phyloP scores from a whole-genome alignment of 2,113 vertebrate species.

The Numenius arquata region DNA sequence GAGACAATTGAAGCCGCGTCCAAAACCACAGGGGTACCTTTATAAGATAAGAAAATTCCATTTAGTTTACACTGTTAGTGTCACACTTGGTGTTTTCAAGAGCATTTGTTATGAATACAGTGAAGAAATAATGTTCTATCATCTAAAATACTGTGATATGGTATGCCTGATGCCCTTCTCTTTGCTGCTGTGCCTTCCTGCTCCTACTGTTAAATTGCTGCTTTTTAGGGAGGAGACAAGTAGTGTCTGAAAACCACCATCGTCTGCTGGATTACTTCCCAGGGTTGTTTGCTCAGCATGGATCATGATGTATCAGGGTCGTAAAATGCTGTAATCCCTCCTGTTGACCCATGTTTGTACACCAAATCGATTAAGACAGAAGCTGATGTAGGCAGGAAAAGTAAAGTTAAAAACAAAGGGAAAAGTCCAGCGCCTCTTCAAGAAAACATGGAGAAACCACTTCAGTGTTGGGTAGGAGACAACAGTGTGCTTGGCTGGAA shows the following conservation, averaged over 20 bases:
- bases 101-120: background rate
- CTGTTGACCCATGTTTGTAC: background rate
- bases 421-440: background rate
- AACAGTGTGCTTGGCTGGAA: rapidly evolving
- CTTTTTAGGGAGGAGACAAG: background rate
- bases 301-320: background rate
- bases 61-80: background rate
- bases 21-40: background rate
- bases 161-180: background rate
- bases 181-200: background rate
- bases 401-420: background rate
- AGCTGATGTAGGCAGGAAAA: background rate
- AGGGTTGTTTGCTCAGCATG: background rate
- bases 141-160: background rate
- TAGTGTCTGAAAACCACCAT: background rate
- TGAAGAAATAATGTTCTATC: background rate
- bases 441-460: background rate
- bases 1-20: background rate
- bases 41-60: background rate
- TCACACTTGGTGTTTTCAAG: background rate
- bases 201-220: background rate
- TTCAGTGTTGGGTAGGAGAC: background rate
- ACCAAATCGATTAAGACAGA: background rate
- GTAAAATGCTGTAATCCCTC: background rate
- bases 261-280: background rate